A percentile compares a stretch with the other conserved stretches of the same genome.
Evolutionary conservation across 2,797 vertebrate species (phyloP).

Genomic region (Loris lydekkerianus): DNA sequence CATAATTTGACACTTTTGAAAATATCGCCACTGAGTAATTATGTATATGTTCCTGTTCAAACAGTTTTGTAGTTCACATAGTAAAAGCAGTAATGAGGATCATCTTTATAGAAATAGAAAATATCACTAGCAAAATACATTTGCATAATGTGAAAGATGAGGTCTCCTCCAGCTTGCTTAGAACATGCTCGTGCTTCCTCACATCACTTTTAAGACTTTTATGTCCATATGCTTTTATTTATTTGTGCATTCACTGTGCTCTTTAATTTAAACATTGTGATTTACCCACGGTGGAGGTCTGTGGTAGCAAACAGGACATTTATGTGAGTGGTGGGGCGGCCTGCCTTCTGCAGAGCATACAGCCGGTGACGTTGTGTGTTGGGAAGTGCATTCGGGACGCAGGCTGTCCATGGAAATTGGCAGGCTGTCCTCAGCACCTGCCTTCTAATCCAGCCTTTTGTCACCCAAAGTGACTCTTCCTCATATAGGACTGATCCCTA

Average conservation of each 20-base stretch:
- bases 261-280: neutral
- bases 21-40: constrained; percentile 75
- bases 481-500: neutral
- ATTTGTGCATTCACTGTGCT: neutral
- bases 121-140: constrained; percentile 60
- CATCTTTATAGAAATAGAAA: constrained; percentile 71
- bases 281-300: neutral
- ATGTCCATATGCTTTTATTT: neutral
- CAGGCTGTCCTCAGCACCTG: neutral
- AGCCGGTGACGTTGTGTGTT: accelerated
- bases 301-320: neutral
- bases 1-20: constrained; percentile 74
- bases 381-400: neutral
- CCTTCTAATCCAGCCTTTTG: neutral
- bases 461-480: neutral
- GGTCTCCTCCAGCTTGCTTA: neutral
- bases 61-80: constrained; percentile 70
- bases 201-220: constrained; percentile 7
- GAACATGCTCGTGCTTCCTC: neutral
- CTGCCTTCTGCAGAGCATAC: accelerated
- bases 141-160: constrained; percentile 63
- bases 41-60: constrained; percentile 72
- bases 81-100: constrained; percentile 71
- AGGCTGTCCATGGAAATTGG: neutral
- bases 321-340: neutral